Conservation (phyloP, 2,113 vertebrate genomes). For the Eolophus roseicapilla region DNA sequence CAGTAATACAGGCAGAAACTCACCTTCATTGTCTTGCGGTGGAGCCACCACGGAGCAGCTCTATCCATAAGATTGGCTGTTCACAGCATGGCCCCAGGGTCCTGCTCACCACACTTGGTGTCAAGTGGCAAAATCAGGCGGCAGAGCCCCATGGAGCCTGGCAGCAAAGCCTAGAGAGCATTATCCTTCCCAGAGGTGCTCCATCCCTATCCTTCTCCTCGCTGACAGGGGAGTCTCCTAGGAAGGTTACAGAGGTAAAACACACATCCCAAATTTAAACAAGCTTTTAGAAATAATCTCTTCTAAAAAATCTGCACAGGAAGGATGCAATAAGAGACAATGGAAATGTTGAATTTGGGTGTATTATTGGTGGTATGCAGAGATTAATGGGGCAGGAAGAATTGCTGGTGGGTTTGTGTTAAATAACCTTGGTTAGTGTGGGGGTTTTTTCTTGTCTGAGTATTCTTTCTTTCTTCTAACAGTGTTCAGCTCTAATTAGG, state of each 20-base stretch:
- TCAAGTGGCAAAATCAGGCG: neutral
- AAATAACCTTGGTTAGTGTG: neutral
- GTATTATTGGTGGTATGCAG: neutral
- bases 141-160: neutral
- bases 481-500: neutral
- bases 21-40: fast-evolving
- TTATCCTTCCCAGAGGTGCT: neutral
- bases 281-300: neutral
- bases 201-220: neutral
- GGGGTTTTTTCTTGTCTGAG: neutral
- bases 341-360: neutral
- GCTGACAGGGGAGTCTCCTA: neutral
- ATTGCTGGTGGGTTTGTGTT: neutral
- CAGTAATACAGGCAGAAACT: neutral
- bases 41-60: neutral
- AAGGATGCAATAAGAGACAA: neutral
- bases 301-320: neutral
- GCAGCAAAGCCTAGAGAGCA: neutral
- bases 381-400: neutral
- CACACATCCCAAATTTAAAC: neutral
- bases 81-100: too few species aligned
- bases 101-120: neutral
- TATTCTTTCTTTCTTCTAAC: neutral
- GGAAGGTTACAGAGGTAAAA: neutral
- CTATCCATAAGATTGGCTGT: neutral